Percentiles rank a stretch among this genome's conserved stretches.
Conservation (phyloP, 2,797 vertebrate species). For the Arctocebus calabarensis region DNA sequence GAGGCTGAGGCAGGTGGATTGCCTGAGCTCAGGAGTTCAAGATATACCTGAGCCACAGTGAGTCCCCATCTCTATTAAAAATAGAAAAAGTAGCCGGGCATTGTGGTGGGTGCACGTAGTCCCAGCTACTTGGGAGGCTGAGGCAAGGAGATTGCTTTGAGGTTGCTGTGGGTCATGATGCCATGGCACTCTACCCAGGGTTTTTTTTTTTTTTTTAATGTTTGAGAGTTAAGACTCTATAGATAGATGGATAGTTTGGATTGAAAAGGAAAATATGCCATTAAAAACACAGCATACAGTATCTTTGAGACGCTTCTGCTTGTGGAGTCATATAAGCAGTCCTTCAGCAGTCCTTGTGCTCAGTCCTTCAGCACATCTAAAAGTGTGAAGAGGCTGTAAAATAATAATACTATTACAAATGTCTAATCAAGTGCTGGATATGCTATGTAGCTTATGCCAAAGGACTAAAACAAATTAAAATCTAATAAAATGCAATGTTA, state of each 20-base stretch:
- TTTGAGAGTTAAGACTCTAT: neutral
- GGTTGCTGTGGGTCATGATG: no score
- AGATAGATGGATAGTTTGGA: neutral
- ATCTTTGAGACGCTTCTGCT: neutral
- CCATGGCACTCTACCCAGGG: no score
- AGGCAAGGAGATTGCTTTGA: no score
- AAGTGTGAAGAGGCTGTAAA: neutral
- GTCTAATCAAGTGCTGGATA: neutral
- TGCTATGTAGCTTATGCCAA: neutral
- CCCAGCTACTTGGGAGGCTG: no score
- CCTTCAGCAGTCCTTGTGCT: no score
- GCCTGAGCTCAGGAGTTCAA: no score
- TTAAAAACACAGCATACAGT: neutral
- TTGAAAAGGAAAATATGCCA: neutral
- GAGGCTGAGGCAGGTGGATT: no score
- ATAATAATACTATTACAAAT: neutral
- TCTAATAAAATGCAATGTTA: conserved; percentile 22
- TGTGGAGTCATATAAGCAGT: neutral
- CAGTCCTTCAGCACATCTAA: neutral
- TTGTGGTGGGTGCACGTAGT: no score
- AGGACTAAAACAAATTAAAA: neutral
- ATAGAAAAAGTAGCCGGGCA: no score
- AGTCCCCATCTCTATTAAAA: no score
- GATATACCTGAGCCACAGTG: no score
- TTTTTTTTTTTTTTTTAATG: neutral